These are phyloP conservation scores for Manis crassicaudata DNA, from an alignment of 2,797 vertebrate species.

Conservation along the genomic window DNA sequence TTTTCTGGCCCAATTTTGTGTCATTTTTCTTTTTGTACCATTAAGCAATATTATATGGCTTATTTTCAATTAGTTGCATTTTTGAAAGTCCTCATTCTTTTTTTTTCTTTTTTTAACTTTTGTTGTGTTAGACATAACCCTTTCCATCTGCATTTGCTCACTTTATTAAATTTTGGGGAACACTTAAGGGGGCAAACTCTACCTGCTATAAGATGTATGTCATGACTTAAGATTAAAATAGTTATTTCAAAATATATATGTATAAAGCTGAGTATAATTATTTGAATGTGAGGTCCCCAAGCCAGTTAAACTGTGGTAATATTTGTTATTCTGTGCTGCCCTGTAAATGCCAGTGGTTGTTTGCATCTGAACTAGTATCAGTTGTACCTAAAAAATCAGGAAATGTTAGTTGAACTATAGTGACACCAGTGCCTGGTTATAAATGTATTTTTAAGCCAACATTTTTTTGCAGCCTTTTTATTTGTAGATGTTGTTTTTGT, in stretches of 20 bases:
- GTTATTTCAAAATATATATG: neutral
- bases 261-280: neutral
- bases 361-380: slow-evolving; percentile 17
- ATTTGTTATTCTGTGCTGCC: slow-evolving; percentile 51
- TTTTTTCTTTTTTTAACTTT: slow-evolving; percentile 53
- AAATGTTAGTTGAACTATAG: slow-evolving; percentile 52
- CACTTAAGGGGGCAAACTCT: slow-evolving; percentile 37
- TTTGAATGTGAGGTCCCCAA: slow-evolving; percentile 7
- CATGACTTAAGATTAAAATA: slow-evolving; percentile 61
- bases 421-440: slow-evolving; percentile 60
- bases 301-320: slow-evolving; percentile 1
- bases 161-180: slow-evolving; percentile 69
- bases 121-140: slow-evolving; percentile 26
- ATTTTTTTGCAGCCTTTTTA: slow-evolving; percentile 71
- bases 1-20: neutral
- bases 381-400: slow-evolving; percentile 7
- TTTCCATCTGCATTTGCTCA: slow-evolving; percentile 62
- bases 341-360: slow-evolving; percentile 25
- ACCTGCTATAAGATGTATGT: slow-evolving; percentile 43
- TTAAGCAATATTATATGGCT: slow-evolving; percentile 53
- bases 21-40: neutral
- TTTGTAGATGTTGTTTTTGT: slow-evolving; percentile 84
- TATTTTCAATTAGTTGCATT: slow-evolving; percentile 69
- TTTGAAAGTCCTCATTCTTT: slow-evolving; percentile 41
- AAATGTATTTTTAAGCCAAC: slow-evolving; percentile 63